Evolutionary conservation across 2,113 vertebrate species (phyloP), one percentile per base, ranked within the genome.

Genomic region (Hypocryptadius cinnamomeus): DNA sequence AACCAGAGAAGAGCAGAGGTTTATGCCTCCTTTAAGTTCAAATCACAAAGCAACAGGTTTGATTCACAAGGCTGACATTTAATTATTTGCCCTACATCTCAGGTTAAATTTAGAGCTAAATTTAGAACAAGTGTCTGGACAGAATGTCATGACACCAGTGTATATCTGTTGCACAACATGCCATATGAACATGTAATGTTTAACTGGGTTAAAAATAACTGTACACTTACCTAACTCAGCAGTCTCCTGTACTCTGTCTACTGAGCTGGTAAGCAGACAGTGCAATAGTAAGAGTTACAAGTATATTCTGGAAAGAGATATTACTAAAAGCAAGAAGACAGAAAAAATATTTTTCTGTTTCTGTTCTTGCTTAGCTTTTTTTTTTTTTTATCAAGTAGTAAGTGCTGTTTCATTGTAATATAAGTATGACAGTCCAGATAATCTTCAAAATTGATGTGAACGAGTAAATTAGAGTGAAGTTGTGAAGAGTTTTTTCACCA

Each of bases 111-210:
- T 80, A 93, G 78, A 87, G 39, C 53, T 93, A 96, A 92, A 95
- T 91, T 94, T 96, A 93, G 95, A 80, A 68, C 73, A 95, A 96
- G 82, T 79, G 95, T 97, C 97, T 96, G 95, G 93, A 93, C 86
- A 86, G 95, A 97, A 96, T 89, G 94, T 96, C 96, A 95, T 92
- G 93, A 94, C 86, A 96, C 93, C 44, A 66, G 82, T 1, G 25
- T 79, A 13, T 96, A 92, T 97, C 92, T 95, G 56, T 91, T 95
- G 61, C 76, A 79, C 94, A 92, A 84, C 90, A 91, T 95, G 59
- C 94, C 95, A 78, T 51, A 64, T 3, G 23, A 93, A 89, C 35
- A 18, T 85, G 88, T 89, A 94, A 91, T 68, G 21, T 94, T 94
- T 77, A 91, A 63, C 78, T 90, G 0, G 4, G 96, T 93, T 97